phyloP scores from a whole-genome alignment of 2,113 vertebrate species.

The Sylvietta virens region DNA sequence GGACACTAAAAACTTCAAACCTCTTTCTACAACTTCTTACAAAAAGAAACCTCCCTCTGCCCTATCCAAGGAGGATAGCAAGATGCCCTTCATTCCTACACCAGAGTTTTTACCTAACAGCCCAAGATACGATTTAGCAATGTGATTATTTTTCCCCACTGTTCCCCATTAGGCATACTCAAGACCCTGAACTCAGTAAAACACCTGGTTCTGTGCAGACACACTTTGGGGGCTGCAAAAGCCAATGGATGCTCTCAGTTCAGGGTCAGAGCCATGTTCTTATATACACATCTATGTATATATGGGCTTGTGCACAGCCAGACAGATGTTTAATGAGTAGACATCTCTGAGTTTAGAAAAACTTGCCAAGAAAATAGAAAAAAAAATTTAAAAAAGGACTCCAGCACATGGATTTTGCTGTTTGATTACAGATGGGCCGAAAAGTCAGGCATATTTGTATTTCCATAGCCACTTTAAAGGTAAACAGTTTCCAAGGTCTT shows the following conservation, averaged over 20 bases:
- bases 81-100: background rate
- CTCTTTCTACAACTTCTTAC: background rate
- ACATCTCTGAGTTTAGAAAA: background rate
- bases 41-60: background rate
- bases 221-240: background rate
- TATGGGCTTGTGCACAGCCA: background rate
- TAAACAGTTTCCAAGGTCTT: slow-evolving; percentile 34
- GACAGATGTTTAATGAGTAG: background rate
- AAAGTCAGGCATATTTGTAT: slow-evolving; percentile 46
- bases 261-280: background rate
- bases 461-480: slow-evolving; percentile 52
- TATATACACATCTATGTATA: background rate
- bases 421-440: background rate
- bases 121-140: background rate
- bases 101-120: background rate
- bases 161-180: background rate
- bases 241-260: background rate
- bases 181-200: background rate
- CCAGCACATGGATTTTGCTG: background rate
- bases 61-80: background rate
- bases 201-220: background rate
- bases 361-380: background rate
- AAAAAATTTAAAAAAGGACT: background rate
- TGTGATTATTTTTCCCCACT: background rate
- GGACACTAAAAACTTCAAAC: background rate